phyloP scores from a whole-genome alignment of 2,113 vertebrate genomes.

The Ceuthmochares aereus region DNA sequence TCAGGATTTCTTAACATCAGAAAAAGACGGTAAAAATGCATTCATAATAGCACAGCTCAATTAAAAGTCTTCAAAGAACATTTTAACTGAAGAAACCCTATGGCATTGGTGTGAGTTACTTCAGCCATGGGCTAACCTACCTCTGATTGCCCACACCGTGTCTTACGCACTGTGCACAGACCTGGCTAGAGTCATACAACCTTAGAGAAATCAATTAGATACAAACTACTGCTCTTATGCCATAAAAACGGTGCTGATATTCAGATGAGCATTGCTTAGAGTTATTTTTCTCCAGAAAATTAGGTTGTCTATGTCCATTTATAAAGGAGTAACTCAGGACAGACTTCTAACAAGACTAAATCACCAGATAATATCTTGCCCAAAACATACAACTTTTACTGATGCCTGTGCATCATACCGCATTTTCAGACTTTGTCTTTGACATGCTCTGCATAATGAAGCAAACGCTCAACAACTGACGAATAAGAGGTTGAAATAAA shows the following conservation, averaged over 20 bases:
- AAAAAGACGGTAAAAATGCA: not conserved
- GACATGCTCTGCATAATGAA: not conserved
- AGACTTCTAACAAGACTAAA: not conserved
- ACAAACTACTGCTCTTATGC: no score
- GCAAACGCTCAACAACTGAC: not conserved
- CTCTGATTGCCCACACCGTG: not conserved
- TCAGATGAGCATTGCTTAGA: not conserved
- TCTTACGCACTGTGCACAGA: fast-evolving
- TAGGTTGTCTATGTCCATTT: no score
- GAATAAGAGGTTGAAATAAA: not conserved
- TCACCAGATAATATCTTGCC: not conserved
- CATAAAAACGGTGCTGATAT: not conserved
- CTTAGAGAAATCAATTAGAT: fast-evolving
- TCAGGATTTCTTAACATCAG: not conserved
- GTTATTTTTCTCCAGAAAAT: not conserved
- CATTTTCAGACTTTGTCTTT: not conserved
- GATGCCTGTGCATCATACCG: not conserved
- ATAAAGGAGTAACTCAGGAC: not conserved
- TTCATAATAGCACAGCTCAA: fast-evolving
- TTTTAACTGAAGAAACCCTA: not conserved
- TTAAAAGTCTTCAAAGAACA: not conserved
- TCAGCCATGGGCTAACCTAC: no score
- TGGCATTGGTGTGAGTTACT: not conserved
- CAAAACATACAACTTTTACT: not conserved
- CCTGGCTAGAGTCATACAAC: fast-evolving